These are phyloP conservation scores for Rhadinocentrus ornatus DNA, from an alignment of 2,797 vertebrate genomes.

Conservation along the genomic window DNA sequence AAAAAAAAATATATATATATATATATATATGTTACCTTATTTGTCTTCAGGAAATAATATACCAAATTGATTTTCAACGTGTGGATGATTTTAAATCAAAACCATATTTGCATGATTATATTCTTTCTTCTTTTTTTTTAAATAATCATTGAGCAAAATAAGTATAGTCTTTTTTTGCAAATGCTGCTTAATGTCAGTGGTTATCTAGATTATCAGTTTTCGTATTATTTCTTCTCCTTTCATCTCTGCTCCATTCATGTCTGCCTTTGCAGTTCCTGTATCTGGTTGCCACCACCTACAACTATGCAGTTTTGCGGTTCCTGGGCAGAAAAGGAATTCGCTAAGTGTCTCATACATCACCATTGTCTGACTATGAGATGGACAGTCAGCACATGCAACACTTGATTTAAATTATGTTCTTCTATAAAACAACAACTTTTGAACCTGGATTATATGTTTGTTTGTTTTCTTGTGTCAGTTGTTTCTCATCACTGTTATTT, in stretches of 20 bases:
- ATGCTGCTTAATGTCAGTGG: neutral
- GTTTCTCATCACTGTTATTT: constrained; percentile 44
- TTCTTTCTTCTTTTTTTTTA: no score
- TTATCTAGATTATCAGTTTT: neutral
- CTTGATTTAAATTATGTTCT: constrained; percentile 43
- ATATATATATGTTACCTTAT: neutral
- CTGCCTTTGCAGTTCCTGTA: constrained; percentile 88
- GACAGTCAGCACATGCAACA: constrained; percentile 53
- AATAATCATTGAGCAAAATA: neutral
- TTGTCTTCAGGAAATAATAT: constrained; percentile 1
- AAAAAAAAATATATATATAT: neutral
- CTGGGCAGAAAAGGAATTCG: constrained; percentile 93
- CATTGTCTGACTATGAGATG: constrained; percentile 42
- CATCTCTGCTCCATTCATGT: constrained; percentile 9
- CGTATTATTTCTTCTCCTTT: neutral
- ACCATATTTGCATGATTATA: neutral
- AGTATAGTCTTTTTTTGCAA: neutral
- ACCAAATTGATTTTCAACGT: neutral
- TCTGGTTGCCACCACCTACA: constrained; percentile 95
- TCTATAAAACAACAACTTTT: constrained; percentile 49
- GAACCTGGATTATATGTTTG: constrained; percentile 59
- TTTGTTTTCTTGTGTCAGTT: constrained; percentile 42
- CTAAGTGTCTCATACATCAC: constrained; percentile 75
- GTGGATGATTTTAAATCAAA: neutral
- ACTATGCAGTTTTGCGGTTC: constrained; percentile 96